phyloP scores from a whole-genome alignment of 2,888 invertebrate species.

The Apantesis nais region DNA sequence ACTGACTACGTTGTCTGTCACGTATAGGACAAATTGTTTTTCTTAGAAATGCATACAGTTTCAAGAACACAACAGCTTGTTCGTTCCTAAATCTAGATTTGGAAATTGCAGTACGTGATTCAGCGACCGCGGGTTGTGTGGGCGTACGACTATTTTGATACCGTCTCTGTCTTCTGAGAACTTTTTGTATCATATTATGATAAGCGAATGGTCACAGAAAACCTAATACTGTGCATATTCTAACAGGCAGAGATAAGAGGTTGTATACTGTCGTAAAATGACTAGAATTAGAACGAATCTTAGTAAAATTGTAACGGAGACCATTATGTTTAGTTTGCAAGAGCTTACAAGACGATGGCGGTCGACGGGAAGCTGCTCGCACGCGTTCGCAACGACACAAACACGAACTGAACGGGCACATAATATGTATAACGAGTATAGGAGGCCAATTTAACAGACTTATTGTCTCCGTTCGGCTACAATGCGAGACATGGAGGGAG shows the following conservation, averaged over 20 bases:
- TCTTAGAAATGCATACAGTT: constrained; percentile 73
- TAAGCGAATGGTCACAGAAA: constrained; percentile 51
- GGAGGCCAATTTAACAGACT: constrained; percentile 85
- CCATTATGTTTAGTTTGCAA: constrained; percentile 61
- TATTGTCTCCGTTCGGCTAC: constrained; percentile 82
- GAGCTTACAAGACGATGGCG: constrained; percentile 69
- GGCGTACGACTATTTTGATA: constrained; percentile 60
- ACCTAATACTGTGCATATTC: constrained; percentile 38
- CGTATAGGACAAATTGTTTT: constrained; percentile 65
- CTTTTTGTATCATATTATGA: constrained; percentile 49
- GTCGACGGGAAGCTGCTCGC: constrained; percentile 63
- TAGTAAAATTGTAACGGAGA: constrained; percentile 55
- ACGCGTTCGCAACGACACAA: constrained; percentile 66
- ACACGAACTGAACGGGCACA: constrained; percentile 68
- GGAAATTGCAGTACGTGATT: constrained; percentile 74
- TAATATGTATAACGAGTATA: constrained; percentile 72
- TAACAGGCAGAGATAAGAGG: constrained; percentile 31
- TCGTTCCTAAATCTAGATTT: constrained; percentile 74
- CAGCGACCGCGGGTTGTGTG: constrained; percentile 53
- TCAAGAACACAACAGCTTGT: constrained; percentile 64
- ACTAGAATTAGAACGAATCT: constrained; percentile 51
- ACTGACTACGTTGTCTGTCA: constrained; percentile 63
- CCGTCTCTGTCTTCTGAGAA: constrained; percentile 55
- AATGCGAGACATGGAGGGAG: constrained; percentile 77
- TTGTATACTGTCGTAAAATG: constrained; percentile 37